Percentiles rank a stretch among this genome's conserved stretches.
Evolutionary conservation across 2,888 invertebrate species (phyloP).

Genomic region (Agrypnus murinus): DNA sequence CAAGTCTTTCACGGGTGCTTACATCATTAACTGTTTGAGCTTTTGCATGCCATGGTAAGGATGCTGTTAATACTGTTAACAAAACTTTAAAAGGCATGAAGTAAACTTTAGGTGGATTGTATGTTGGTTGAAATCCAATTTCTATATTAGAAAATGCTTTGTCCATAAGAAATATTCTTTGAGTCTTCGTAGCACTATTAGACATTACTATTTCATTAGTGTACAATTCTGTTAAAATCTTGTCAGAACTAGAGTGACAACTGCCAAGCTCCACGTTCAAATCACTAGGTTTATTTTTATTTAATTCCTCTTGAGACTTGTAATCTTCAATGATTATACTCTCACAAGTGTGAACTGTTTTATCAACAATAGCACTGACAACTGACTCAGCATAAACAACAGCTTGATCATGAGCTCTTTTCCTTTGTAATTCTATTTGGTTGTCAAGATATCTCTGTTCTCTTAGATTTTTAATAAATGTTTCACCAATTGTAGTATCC

Average conservation of each 20-base stretch:
- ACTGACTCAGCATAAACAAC: conserved; percentile 56
- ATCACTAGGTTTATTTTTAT: conserved; percentile 22
- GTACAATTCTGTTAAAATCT: conserved; percentile 29
- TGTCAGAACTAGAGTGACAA: neutral
- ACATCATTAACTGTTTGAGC: conserved; percentile 60
- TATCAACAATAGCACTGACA: conserved; percentile 59
- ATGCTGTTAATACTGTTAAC: conserved; percentile 61
- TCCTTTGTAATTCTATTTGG: conserved; percentile 43
- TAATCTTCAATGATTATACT: conserved; percentile 62
- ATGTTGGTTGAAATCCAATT: conserved; percentile 49
- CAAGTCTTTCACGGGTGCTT: conserved; percentile 63
- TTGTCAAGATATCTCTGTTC: conserved; percentile 54
- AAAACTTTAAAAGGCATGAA: conserved; percentile 63
- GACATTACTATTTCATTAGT: neutral
- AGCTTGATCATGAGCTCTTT: conserved; percentile 50
- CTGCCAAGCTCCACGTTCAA: neutral
- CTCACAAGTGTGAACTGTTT: conserved; percentile 61
- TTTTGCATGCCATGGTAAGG: conserved; percentile 64
- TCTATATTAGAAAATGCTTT: conserved; percentile 55
- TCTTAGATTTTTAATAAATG: conserved; percentile 66
- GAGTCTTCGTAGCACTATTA: neutral
- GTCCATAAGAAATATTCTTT: conserved; percentile 29
- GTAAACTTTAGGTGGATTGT: conserved; percentile 54
- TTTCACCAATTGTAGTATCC: conserved; percentile 71
- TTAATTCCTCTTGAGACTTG: conserved; percentile 9